phyloP scores from a whole-genome alignment of 2,113 vertebrate species.

The Tetraodon nigroviridis region DNA sequence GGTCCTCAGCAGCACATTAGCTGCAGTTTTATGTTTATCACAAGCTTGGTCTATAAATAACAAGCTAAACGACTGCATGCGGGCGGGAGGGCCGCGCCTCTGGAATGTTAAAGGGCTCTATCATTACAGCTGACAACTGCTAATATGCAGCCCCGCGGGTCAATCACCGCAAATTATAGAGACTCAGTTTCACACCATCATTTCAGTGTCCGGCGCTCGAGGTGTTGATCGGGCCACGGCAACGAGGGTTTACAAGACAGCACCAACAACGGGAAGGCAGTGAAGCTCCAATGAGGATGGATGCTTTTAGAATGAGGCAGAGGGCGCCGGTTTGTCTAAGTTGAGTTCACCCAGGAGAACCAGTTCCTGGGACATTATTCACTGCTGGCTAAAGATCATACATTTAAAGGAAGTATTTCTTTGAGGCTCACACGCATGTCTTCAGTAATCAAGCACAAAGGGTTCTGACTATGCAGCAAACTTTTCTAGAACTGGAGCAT shows the following conservation, averaged over 20 bases:
- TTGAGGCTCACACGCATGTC: too few species aligned
- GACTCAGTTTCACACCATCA: slow-evolving; percentile 91
- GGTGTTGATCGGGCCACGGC: not conserved
- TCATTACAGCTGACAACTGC: slow-evolving; percentile 95
- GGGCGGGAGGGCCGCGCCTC: slow-evolving; percentile 82
- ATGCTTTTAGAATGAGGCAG: too few species aligned
- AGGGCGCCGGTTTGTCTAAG: too few species aligned
- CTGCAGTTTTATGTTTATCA: slow-evolving; percentile 91
- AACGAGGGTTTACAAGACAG: too few species aligned
- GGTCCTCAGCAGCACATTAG: slow-evolving; percentile 99
- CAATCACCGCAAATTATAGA: slow-evolving; percentile 92
- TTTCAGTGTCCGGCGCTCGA: slow-evolving; percentile 69
- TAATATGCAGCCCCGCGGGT: slow-evolving; percentile 88
- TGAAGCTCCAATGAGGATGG: too few species aligned
- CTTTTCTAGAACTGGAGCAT: not conserved
- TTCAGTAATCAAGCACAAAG: not conserved
- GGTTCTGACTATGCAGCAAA: not conserved
- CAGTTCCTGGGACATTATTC: too few species aligned
- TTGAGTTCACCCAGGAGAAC: too few species aligned
- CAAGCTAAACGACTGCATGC: slow-evolving; percentile 84
- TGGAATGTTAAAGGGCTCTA: slow-evolving; percentile 93
- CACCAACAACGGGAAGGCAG: too few species aligned
- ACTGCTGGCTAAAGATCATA: too few species aligned
- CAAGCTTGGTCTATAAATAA: slow-evolving; percentile 98
- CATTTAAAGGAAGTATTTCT: too few species aligned